Conservation (phyloP, 2,113 vertebrate species). For the Ramphastos sulfuratus region DNA sequence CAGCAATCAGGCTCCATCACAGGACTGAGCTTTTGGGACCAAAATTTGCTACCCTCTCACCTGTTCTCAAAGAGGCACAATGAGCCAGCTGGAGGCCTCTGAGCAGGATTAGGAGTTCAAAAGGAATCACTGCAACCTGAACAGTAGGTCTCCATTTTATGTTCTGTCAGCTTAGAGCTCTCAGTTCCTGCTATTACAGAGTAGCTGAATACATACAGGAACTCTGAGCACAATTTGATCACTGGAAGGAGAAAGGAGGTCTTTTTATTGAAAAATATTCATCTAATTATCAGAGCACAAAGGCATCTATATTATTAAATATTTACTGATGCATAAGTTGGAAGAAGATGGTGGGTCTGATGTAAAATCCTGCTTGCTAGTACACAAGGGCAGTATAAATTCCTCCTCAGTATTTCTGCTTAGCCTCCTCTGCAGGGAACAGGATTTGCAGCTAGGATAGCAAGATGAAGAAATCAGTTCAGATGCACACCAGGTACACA, state of each 20-base stretch:
- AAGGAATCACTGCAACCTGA: background rate
- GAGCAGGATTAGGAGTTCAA: background rate
- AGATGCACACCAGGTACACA: background rate
- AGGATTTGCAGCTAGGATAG: background rate
- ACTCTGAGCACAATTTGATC: background rate
- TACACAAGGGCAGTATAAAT: background rate
- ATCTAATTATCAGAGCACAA: background rate
- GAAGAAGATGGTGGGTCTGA: background rate
- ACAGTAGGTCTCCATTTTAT: conserved; percentile 20
- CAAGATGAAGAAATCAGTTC: background rate
- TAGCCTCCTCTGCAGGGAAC: background rate
- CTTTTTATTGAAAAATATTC: background rate
- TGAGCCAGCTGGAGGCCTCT: background rate
- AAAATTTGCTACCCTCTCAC: background rate
- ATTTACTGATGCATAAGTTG: background rate
- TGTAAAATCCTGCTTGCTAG: background rate
- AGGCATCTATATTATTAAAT: background rate
- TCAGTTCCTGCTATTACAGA: background rate
- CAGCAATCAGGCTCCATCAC: background rate
- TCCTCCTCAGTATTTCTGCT: background rate
- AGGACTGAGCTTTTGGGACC: background rate
- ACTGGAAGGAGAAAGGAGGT: background rate
- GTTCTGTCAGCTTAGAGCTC: background rate
- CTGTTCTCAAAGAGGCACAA: background rate
- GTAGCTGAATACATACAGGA: background rate